Evolutionary conservation across 2,797 vertebrate species (phyloP), one percentile per base, ranked within the genome.

Genomic region (Tokudaia tokunoshimensis): DNA sequence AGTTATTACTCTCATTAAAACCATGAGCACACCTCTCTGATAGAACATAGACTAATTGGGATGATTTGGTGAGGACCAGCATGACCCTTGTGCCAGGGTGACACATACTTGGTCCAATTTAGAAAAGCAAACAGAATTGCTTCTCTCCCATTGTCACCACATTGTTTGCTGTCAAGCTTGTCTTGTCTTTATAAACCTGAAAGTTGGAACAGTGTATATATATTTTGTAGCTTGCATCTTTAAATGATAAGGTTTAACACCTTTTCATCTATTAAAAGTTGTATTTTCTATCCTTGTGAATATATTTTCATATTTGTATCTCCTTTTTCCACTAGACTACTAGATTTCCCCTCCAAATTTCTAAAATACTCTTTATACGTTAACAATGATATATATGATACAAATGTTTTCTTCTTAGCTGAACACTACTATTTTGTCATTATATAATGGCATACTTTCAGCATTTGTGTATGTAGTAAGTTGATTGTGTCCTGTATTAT

Each of bases 211-310:
- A 78, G 74, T 63, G 10, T 70, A 76, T 63, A 92, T 96, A 94
- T 31, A 85, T 0, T 78, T 37, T 96, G 79, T 81, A 97, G 57
- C 88, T 88, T 86, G 12, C 41, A 65, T 81, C 94, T 95, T 82
- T 65, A 78, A 92, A 31, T 92, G 96, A 83, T 52, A 95, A 97
- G n/a, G 44, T 80, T 87, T 81, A 90, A 26, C 31, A 76, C 92
- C 20, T 80, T 95, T 94, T 76, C 52, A 57, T 57, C 70, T 92
- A 44, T 31, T 93, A 89, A 83, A 52, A 59, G 50, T 93, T 50
- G 29, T 81, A 29, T 89, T 92, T 24, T 50, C 44, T 89, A 94
- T 24, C 31, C 31, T 93, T 95, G 96, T 89, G 44, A 87, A 57
- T 79, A 4, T 81, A 34, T 89, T 2, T 92, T 97, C 13, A 37